Evolutionary conservation across 2,113 vertebrate genomes (phyloP), one percentile per base, ranked within the genome.

Genomic region (Hippocampus comes): DNA sequence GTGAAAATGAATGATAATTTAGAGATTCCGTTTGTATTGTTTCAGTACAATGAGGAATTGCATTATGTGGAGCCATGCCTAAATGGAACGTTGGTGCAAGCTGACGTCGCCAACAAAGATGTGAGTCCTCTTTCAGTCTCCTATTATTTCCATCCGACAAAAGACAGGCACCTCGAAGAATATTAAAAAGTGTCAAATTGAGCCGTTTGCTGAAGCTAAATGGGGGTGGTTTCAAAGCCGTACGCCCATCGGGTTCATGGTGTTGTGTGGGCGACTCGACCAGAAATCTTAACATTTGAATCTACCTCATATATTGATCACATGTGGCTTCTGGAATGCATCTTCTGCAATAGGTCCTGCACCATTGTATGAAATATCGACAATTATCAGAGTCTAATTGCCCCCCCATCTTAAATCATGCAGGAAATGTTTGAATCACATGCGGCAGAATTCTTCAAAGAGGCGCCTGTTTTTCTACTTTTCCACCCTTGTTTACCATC

Each of bases 81-180:
- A 80, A 99, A 99, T 72, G 95, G 95, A 84, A 98, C 97, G 0
- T 87, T 99, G 90, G 96, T 99, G 75, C 97, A 99, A 90, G 97
- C 97, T 3, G 97, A 99, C 75, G 91, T 96, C 86, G 94, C 95
- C 82, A 99, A 99, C 92, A 98, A 99, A 93, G 95, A 98, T 92
- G 97, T 99, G 91, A 94, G 95, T 15, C 67, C 18, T 42, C 5
- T 57, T 49, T 72, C 7, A 9, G 49, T 64, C 0, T 53, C 12
- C 7, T 49, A 10, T 75, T 74, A 14, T 66, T 61, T 8, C 42
- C 43, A 43, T 56, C 43, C 23, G 12, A 34, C 59, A 18, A 61
- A 61, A 61, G n/a, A 61, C 59, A 30, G 27, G 34, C 27, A 38
- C 17, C 34, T 56, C 20, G 11, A 56, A 56, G 53, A 56, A 59